These are phyloP conservation scores for Aphis craccivora DNA, from an alignment of 1,140 invertebrate species.

Conservation along the genomic window DNA sequence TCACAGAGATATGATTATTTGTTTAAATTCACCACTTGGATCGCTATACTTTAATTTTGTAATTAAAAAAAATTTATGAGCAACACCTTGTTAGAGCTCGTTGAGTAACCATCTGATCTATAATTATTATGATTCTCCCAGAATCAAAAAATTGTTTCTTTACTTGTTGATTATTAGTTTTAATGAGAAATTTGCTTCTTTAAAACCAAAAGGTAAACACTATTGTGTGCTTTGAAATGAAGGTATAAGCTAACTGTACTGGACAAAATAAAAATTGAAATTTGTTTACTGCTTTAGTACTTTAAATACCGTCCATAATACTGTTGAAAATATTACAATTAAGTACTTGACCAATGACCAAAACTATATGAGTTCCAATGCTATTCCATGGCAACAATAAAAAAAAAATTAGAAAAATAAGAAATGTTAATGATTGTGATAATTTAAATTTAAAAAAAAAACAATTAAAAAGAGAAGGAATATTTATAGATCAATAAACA, in stretches of 20 bases:
- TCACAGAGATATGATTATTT: too few relatives aligned
- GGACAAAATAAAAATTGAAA: background rate
- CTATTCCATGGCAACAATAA: background rate
- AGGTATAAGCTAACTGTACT: background rate
- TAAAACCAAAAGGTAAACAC: background rate
- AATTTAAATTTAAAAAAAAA: background rate
- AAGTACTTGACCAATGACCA: background rate
- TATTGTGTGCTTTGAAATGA: background rate
- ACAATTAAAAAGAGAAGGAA: background rate
- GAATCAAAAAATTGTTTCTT: background rate
- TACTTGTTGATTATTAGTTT: background rate
- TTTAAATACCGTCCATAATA: background rate
- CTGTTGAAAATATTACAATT: background rate
- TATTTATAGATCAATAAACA: background rate
- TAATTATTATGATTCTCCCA: background rate
- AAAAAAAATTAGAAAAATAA: background rate
- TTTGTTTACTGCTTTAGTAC: background rate
- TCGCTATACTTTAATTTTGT: too few relatives aligned
- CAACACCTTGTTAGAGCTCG: too few relatives aligned
- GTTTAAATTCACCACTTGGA: too few relatives aligned
- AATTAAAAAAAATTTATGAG: too few relatives aligned
- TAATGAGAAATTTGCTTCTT: background rate
- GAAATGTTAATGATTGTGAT: background rate
- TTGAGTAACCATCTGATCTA: too few relatives aligned
- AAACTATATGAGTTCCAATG: background rate